These are phyloP conservation scores for Etia nguti DNA, from an alignment of 2,113 vertebrate species.

Conservation along the genomic window DNA sequence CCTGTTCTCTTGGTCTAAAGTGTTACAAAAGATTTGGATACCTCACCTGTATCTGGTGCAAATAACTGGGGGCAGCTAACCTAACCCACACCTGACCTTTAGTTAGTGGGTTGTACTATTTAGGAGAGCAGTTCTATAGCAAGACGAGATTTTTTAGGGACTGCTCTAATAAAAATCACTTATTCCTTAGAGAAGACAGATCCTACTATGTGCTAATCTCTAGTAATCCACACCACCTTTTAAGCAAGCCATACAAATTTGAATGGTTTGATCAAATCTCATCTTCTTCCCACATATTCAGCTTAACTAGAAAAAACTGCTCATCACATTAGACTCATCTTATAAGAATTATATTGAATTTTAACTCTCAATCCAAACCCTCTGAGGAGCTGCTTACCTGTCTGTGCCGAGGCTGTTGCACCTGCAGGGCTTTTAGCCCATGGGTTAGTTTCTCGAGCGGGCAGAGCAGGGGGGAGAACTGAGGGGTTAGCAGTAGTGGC, in stretches of 20 bases:
- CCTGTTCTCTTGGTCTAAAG: not conserved
- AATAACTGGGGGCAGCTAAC: not conserved
- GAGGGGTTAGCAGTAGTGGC: constrained; percentile 65
- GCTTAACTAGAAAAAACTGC: not conserved
- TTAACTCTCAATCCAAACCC: not conserved
- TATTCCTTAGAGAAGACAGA: not conserved
- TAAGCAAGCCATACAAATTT: not conserved
- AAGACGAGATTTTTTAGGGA: not conserved
- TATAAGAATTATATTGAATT: not conserved
- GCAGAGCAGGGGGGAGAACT: constrained; percentile 82
- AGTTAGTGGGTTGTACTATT: not conserved
- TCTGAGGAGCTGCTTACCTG: constrained; percentile 77
- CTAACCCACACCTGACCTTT: not conserved
- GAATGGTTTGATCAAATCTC: not conserved
- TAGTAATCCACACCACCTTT: not conserved
- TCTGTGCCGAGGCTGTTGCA: constrained; percentile 63
- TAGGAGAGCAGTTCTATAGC: not conserved
- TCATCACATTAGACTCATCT: not conserved
- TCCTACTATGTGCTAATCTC: not conserved
- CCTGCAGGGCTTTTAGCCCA: constrained; percentile 85
- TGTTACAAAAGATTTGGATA: not conserved
- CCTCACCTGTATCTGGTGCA: not conserved
- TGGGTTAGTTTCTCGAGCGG: constrained; percentile 96
- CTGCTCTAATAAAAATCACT: not conserved
- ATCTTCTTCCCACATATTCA: not conserved